Evolutionary conservation across 2,113 vertebrate genomes (phyloP).

Genomic region (Ranitomeya variabilis): DNA sequence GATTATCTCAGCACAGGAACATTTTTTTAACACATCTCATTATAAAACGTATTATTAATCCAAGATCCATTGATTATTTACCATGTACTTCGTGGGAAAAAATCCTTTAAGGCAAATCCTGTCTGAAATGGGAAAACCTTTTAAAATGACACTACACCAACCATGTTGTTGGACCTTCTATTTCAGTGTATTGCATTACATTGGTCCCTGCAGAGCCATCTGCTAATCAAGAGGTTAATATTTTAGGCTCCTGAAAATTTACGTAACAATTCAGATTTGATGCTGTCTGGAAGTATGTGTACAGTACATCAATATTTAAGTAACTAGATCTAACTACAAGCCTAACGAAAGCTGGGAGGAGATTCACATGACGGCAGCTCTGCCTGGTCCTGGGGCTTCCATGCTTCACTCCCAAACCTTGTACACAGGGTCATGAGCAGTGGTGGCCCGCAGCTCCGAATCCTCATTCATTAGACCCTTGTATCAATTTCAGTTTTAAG

Average conservation of each 20-base stretch:
- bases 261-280: slow-evolving; percentile 11
- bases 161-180: neutral
- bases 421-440: slow-evolving; percentile 16
- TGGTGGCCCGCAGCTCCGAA: neutral
- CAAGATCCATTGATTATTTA: too few relatives aligned
- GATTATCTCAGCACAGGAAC: too few relatives aligned
- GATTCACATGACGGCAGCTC: slow-evolving; percentile 16
- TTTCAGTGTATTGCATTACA: neutral
- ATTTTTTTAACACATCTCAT: too few relatives aligned
- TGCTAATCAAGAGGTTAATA: slow-evolving; percentile 35
- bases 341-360: slow-evolving; percentile 43
- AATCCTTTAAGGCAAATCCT: too few relatives aligned
- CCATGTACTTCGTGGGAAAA: too few relatives aligned
- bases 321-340: slow-evolving; percentile 55
- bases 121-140: too few relatives aligned
- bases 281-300: slow-evolving; percentile 49
- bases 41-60: too few relatives aligned
- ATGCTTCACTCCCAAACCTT: slow-evolving; percentile 35
- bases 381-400: neutral
- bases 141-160: neutral
- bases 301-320: slow-evolving; percentile 58
- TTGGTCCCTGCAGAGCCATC: neutral
- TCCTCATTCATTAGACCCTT: neutral
- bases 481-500: neutral
- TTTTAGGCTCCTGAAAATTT: slow-evolving; percentile 24